Evolutionary conservation across 2,797 vertebrate genomes (phyloP).

Genomic region (Coreius guichenoti): DNA sequence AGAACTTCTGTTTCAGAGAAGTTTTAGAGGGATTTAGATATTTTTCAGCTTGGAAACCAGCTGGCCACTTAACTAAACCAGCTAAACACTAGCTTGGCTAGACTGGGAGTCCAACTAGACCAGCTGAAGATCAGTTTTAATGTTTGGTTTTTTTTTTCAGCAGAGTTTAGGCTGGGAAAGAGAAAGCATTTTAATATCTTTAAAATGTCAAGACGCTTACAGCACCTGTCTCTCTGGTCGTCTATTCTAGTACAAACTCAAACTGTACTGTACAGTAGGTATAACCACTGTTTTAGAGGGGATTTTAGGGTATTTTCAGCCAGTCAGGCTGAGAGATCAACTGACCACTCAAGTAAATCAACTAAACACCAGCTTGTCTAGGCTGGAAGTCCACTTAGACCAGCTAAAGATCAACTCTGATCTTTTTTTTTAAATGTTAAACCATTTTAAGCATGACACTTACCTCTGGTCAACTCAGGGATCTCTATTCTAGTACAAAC

Average conservation of each 20-base stretch:
- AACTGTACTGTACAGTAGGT: too few relatives aligned
- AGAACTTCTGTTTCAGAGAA: background rate
- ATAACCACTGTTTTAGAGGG: too few relatives aligned
- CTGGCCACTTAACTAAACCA: background rate
- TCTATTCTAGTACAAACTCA: too few relatives aligned
- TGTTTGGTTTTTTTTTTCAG: background rate
- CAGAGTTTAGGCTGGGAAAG: background rate
- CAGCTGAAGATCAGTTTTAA: background rate
- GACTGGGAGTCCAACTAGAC: background rate
- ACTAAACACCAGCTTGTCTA: too few relatives aligned
- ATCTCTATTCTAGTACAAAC: background rate
- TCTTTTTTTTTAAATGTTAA: background rate
- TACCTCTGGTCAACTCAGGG: background rate
- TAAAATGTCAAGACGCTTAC: background rate
- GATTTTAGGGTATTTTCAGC: too few relatives aligned
- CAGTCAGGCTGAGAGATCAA: too few relatives aligned
- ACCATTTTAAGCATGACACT: background rate
- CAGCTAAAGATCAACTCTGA: too few relatives aligned
- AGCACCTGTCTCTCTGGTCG: too few relatives aligned
- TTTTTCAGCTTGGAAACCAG: background rate
- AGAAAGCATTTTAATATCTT: background rate
- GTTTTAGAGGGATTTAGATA: background rate
- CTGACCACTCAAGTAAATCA: too few relatives aligned
- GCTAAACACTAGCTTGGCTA: background rate
- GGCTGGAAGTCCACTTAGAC: too few relatives aligned